Evolutionary conservation across 2,113 vertebrate genomes (phyloP).

Genomic region (Pelusios castaneus): DNA sequence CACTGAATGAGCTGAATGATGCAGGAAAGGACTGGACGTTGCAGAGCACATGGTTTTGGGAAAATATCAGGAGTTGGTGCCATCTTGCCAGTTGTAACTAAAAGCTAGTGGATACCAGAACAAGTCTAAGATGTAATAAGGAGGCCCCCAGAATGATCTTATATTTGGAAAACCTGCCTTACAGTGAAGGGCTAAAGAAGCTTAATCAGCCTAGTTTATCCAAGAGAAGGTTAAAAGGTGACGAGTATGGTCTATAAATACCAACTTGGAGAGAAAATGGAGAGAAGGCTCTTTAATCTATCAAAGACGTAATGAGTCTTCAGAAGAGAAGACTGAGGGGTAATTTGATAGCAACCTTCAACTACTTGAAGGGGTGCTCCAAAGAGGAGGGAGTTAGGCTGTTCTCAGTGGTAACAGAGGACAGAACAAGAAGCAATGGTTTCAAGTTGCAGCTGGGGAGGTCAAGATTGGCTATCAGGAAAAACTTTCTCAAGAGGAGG

Average conservation of each 20-base stretch:
- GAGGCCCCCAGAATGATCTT: background rate
- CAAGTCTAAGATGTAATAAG: background rate
- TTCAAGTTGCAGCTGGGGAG: no score
- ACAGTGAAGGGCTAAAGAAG: background rate
- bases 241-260: background rate
- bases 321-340: no score
- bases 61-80: background rate
- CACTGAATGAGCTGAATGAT: background rate
- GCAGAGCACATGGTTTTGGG: background rate
- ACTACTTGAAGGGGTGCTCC: no score
- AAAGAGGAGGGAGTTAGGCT: no score
- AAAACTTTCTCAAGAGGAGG: no score
- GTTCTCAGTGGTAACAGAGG: no score
- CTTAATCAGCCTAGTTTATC: background rate
- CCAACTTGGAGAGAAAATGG: background rate
- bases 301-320: background rate
- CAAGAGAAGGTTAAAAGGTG: constrained; percentile 11
- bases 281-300: constrained; percentile 6
- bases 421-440: no score
- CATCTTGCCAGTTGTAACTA: background rate
- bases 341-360: no score
- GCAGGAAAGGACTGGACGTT: background rate
- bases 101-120: background rate
- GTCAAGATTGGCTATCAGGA: no score
- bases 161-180: constrained; percentile 13